A percentile compares a stretch with the other conserved stretches of the same genome.
phyloP scores from a whole-genome alignment of 2,888 invertebrate genomes.

The Pycnomerus fuliginosus region DNA sequence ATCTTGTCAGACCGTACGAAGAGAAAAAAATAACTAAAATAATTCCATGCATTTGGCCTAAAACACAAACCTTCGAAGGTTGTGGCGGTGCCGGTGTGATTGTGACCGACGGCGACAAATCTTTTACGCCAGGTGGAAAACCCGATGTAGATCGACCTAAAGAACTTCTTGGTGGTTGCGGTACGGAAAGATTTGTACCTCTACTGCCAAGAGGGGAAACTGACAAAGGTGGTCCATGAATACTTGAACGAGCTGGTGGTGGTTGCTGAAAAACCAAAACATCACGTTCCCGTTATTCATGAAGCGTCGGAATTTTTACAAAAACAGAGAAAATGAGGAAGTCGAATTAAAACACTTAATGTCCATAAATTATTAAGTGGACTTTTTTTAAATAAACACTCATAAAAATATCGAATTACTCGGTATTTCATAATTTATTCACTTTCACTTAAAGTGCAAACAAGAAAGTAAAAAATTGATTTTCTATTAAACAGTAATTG shows the following conservation, averaged over 20 bases:
- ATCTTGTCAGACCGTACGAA: no score
- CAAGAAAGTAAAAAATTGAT: constrained; percentile 3
- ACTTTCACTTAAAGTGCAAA: constrained; percentile 18
- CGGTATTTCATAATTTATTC: constrained; percentile 11
- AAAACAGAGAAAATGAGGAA: no score
- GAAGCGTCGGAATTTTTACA: no score
- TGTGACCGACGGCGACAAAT: constrained; percentile 65
- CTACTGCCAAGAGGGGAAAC: constrained; percentile 56
- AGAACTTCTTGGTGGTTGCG: constrained; percentile 48
- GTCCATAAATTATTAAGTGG: no score
- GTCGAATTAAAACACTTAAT: no score
- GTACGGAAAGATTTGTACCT: constrained; percentile 50
- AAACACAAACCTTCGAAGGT: constrained; percentile 50
- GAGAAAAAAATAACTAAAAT: no score
- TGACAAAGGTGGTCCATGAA: constrained; percentile 57
- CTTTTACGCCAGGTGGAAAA: constrained; percentile 51
- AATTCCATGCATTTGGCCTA: no score
- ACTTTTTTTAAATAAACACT: no score
- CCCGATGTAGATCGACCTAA: constrained; percentile 42
- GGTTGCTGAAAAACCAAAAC: constrained; percentile 51
- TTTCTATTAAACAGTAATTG: constrained; percentile 1
- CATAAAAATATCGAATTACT: constrained; percentile 13
- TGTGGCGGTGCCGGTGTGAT: constrained; percentile 76
- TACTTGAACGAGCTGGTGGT: constrained; percentile 53
- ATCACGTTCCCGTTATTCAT: no score